phyloP scores from a whole-genome alignment of 2,888 invertebrate genomes.

The Dolichopus griseipennis region DNA sequence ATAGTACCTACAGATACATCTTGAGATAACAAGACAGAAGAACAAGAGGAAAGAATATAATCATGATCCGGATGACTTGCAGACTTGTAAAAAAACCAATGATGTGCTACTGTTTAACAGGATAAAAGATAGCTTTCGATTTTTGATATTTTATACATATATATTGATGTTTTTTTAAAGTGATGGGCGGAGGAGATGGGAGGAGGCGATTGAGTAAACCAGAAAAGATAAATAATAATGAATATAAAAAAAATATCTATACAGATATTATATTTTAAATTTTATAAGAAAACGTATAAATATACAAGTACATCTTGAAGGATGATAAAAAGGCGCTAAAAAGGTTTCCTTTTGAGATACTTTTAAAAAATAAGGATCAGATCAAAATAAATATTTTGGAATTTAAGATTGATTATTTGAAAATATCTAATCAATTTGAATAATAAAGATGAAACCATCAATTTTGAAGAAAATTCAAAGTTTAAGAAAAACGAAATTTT shows the following conservation, averaged over 20 bases:
- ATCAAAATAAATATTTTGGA: neutral
- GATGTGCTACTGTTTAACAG: neutral
- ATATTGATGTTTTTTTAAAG: no score
- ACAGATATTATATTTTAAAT: no score
- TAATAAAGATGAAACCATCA: neutral
- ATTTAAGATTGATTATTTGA: slow-evolving; percentile 3
- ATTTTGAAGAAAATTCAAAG: neutral
- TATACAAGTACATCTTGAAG: neutral
- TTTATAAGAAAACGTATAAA: no score
- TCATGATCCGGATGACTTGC: slow-evolving; percentile 6
- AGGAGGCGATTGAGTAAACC: no score
- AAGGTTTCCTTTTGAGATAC: neutral
- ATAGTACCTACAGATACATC: no score
- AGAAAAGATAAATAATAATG: no score
- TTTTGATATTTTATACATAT: no score
- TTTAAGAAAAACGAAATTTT: no score
- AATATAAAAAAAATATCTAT: no score
- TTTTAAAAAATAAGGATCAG: neutral
- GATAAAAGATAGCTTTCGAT: neutral
- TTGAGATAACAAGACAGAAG: no score
- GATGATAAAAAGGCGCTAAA: slow-evolving; percentile 4
- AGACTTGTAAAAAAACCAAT: neutral
- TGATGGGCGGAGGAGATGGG: no score
- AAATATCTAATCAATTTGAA: neutral
- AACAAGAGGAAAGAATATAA: neutral